Base-by-base conservation (phyloP, 1,140 invertebrate genomes). In the Macrosteles quadrilineatus region DNA sequence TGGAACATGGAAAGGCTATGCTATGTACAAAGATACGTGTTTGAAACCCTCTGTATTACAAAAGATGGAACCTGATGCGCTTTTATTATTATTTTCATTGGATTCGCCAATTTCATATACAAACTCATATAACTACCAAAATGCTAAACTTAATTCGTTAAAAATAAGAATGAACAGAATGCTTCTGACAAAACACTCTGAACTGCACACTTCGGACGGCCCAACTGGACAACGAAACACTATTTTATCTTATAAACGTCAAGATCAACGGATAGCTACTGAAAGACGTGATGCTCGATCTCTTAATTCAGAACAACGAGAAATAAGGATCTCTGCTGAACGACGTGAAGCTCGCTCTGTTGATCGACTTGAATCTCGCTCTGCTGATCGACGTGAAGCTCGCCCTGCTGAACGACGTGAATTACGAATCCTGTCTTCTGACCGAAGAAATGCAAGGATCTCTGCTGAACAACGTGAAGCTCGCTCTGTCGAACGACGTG, bases 231-330 rank as follows among this genome's bases (percentile, higher is more conserved):
- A n/a, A n/a, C n/a, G n/a, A n/a, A n/a, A n/a, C n/a, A n/a, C n/a
- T n/a, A n/a, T 11, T 2, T 19, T 6, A 6, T 53, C 40, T 21
- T 21, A 11, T 23, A 21, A 67, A 53, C 36, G 36, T 12, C 66
- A 43, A n/a, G 32, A 45, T 31, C 1, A 21, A 23, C n/a, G 66
- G 30, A 59, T 59, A 29, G 21, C 50, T 32, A 12, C 30, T 14
- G 68, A 69, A 63, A 32, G 68, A 63, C 27, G 43, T 43, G 69
- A 64, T 29, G 31, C 30, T 21, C 4, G 68, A 70, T 23, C 59
- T 9, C 2, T 59, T 6, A 17, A 53, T 31, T 9, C 25, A 30
- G 67, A 69, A 69, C 67, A 53, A 31, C 21, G 67, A 23, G 67
- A 59, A 11, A 6, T 30, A 4, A 14, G 47, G 25, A 17, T 50